These are phyloP conservation scores for Pilophorus perplexus DNA, from an alignment of 2,888 invertebrate species.

Conservation along the genomic window DNA sequence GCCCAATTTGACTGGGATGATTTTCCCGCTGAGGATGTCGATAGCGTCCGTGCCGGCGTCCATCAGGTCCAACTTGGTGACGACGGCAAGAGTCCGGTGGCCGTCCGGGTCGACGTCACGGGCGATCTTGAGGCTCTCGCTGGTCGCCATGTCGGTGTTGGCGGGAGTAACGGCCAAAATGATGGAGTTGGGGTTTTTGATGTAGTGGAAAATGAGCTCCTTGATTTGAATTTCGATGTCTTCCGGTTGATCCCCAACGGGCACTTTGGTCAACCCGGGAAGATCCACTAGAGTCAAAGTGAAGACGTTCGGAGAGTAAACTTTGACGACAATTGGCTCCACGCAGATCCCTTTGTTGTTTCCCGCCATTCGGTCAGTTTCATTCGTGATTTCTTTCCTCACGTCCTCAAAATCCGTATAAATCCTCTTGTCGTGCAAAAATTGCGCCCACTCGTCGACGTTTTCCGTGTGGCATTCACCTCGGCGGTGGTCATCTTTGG, in stretches of 20 bases:
- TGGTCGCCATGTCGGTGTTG: conserved; percentile 64
- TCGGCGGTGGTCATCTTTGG: conserved; percentile 54
- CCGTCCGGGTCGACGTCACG: conserved; percentile 61
- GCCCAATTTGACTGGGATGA: conserved; percentile 64
- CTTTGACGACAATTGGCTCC: conserved; percentile 61
- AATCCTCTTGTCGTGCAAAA: conserved; percentile 60
- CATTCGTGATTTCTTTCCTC: conserved; percentile 59
- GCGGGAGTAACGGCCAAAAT: conserved; percentile 63
- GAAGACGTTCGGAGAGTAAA: conserved; percentile 58
- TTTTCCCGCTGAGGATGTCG: conserved; percentile 61
- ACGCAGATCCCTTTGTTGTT: conserved; percentile 58
- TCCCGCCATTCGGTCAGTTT: conserved; percentile 61
- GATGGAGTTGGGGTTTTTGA: conserved; percentile 61
- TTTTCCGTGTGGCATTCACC: background rate
- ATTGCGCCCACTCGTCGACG: conserved; percentile 59
- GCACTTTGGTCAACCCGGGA: conserved; percentile 63
- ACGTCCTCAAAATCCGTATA: conserved; percentile 61
- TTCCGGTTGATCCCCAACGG: conserved; percentile 63
- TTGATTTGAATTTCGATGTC: conserved; percentile 61
- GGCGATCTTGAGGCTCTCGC: conserved; percentile 62
- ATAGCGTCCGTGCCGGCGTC: conserved; percentile 66
- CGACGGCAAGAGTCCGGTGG: conserved; percentile 60
- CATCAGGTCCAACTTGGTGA: conserved; percentile 66
- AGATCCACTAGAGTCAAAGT: conserved; percentile 62
- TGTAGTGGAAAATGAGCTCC: conserved; percentile 57